A percentile compares a stretch with the other conserved stretches of the same genome.
These are phyloP conservation scores for Chelonoidis abingdonii DNA, from an alignment of 2,113 vertebrate genomes.

Conservation along the genomic window DNA sequence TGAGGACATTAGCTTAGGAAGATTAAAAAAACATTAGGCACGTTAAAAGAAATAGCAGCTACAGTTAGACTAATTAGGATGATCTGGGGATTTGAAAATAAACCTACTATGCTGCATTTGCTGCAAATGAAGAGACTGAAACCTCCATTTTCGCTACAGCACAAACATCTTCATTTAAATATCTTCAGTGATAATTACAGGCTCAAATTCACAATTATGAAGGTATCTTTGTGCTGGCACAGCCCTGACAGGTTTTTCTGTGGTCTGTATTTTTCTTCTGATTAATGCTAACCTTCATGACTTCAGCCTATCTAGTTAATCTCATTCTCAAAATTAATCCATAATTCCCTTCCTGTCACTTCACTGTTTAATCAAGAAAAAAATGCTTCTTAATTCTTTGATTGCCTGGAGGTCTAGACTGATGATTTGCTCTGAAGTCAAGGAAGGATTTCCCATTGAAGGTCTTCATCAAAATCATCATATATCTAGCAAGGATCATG, in stretches of 20 bases:
- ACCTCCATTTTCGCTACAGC: neutral
- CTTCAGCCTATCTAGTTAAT: conserved; percentile 32
- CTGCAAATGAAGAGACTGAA: neutral
- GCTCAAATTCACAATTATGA: conserved; percentile 18
- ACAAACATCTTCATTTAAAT: conserved; percentile 4
- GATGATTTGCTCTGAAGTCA: neutral
- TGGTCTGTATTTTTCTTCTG: conserved; percentile 37
- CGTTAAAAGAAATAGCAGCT: neutral
- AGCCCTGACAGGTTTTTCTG: neutral
- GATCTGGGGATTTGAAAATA: conserved; percentile 18
- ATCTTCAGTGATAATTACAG: conserved; percentile 16
- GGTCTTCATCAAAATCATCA: neutral
- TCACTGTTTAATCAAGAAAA: conserved; percentile 61
- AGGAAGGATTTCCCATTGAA: neutral
- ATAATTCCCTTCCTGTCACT: conserved; percentile 63
- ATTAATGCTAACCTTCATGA: conserved; percentile 37
- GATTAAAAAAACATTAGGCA: neutral
- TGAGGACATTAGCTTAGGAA: neutral
- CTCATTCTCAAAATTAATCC: conserved; percentile 68
- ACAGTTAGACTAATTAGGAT: neutral
- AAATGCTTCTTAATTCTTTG: conserved; percentile 31
- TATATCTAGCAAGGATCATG: neutral
- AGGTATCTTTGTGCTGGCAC: neutral
- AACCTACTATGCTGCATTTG: neutral
- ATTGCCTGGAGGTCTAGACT: neutral